Evolutionary conservation across 2,888 invertebrate species (phyloP).

Genomic region (Cosmopolites sordidus): DNA sequence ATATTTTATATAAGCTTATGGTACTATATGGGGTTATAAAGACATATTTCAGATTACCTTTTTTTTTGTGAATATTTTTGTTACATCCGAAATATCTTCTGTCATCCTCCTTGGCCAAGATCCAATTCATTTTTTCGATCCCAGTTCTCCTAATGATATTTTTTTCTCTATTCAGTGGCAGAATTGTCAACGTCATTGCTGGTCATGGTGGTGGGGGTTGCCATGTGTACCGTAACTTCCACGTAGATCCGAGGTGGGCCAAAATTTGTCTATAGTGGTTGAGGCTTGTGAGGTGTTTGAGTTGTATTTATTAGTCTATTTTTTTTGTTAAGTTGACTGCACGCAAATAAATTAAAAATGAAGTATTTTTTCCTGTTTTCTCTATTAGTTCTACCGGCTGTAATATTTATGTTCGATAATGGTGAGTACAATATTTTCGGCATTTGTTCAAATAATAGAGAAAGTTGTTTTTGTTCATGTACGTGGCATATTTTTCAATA

Average conservation of each 20-base stretch:
- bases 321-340: slow-evolving; percentile 3
- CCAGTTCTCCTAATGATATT: too few species aligned
- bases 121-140: too few species aligned
- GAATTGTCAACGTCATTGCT: slow-evolving; percentile 12
- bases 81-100: too few species aligned
- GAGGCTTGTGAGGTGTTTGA: slow-evolving; percentile 1
- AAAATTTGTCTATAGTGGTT: slow-evolving; percentile 14
- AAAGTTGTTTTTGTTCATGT: neutral
- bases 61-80: too few species aligned
- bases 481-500: slow-evolving; percentile 15
- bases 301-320: slow-evolving; percentile 5
- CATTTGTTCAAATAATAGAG: neutral
- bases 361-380: slow-evolving; percentile 62
- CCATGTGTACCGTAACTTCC: slow-evolving; percentile 46
- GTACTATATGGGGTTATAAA: too few species aligned
- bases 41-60: too few species aligned
- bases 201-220: slow-evolving; percentile 32
- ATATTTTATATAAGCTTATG: too few species aligned
- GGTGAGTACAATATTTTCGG: slow-evolving; percentile 57
- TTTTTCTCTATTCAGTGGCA: too few species aligned
- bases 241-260: slow-evolving; percentile 38
- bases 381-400: slow-evolving; percentile 66
- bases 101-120: too few species aligned
- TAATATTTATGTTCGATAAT: slow-evolving; percentile 64
- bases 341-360: slow-evolving; percentile 50